Evolutionary conservation across 2,113 vertebrate species (phyloP), one percentile per base, ranked within the genome.

Genomic region (Rhagologus leucostigma): DNA sequence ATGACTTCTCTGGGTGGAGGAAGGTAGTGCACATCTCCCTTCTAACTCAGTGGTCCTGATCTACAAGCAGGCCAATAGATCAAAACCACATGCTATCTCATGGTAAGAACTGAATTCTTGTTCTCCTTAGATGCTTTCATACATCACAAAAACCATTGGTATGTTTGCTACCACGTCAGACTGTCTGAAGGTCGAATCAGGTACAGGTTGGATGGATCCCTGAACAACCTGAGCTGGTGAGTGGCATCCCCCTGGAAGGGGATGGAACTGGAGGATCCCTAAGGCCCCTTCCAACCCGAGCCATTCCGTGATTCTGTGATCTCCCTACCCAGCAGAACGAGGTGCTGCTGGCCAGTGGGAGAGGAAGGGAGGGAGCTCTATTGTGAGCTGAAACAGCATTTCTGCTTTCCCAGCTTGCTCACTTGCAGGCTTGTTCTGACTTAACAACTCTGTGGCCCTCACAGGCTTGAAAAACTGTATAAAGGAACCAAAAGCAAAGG

Each of bases 401-500:
- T 84, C 4, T 69, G 30, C 75, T 52, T 47, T 88, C 68, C 55
- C 86, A 75, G 5, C 53, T 89, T 92, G 65, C 65, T 79, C 46
- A 41, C 62, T 78, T n/a, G 46, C 52, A 44, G 79, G 21, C 49
- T 91, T 94, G 60, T 65, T 95, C 87, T 84, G 71, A 74, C 78
- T 95, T 77, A 57, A 23, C 59, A 87, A 24, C 76, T 90, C 67
- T 26, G 57, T 52, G 86, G 87, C 74, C 82, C 90, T 94, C 93
- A 29, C 23, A 39, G 60, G 27, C 85, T 91, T 52, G 70, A 63
- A 82, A 92, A 90, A 70, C 70, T 33, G n/a, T 64, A 68, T 87
- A 87, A 91, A 93, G 62, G 32, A 78, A 79, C 79, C 21, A 19
- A 71, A 94, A 95, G 83, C 95, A 94, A 96, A 95, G 93, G 65